These are phyloP conservation scores for Drosophila ficusphila DNA, from an alignment of 1,140 invertebrate species.

Conservation along the genomic window DNA sequence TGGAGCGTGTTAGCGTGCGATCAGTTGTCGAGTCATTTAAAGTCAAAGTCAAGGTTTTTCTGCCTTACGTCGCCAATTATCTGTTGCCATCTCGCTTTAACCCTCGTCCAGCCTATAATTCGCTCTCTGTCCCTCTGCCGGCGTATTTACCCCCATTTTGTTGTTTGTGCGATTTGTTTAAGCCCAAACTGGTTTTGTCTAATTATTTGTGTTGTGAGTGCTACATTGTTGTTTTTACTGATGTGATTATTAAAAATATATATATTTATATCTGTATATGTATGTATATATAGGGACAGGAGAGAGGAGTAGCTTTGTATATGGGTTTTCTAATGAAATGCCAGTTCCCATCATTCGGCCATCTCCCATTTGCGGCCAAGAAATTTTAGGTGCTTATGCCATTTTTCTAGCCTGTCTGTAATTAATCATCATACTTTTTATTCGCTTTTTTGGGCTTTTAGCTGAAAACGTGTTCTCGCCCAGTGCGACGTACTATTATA, in stretches of 20 bases:
- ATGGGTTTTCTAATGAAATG: conserved; percentile 67
- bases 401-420: conserved; percentile 71
- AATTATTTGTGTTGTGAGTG: conserved; percentile 65
- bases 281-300: not conserved
- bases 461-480: conserved; percentile 52
- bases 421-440: conserved; percentile 61
- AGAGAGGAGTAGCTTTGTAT: conserved; percentile 9
- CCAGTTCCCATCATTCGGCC: conserved; percentile 43
- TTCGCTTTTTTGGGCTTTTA: conserved; percentile 38
- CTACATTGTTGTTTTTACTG: conserved; percentile 40
- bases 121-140: conserved; percentile 9
- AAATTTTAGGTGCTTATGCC: conserved; percentile 63
- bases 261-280: conserved; percentile 20
- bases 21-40: conserved; percentile 78
- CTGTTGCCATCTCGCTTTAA: conserved; percentile 38
- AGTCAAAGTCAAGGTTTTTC: conserved; percentile 84
- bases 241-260: conserved; percentile 65
- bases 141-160: conserved; percentile 48
- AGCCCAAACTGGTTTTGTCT: conserved; percentile 76
- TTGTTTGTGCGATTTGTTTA: conserved; percentile 59
- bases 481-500: conserved; percentile 48
- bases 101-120: conserved; percentile 11
- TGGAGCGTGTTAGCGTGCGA: conserved; percentile 56
- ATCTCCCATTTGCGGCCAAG: conserved; percentile 35
- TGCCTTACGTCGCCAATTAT: conserved; percentile 82